phyloP scores from a whole-genome alignment of 2,888 invertebrate genomes.

The Pterostichus madidus region DNA sequence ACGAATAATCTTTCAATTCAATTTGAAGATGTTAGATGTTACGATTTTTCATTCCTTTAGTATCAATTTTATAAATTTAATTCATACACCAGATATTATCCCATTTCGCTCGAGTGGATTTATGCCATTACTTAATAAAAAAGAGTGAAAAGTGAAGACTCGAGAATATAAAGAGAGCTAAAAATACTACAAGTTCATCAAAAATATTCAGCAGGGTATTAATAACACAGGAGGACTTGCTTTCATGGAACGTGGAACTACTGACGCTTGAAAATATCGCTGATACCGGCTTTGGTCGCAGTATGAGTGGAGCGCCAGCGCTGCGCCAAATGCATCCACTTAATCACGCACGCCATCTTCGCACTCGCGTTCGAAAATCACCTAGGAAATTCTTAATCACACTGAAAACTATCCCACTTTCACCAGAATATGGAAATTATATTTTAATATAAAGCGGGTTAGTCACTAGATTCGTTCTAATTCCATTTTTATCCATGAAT shows the following conservation, averaged over 20 bases:
- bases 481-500: too few species aligned
- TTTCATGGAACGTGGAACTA: slow-evolving; percentile 21
- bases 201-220: slow-evolving; percentile 46
- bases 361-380: neutral
- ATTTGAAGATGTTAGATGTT: neutral
- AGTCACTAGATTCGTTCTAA: too few species aligned
- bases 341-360: slow-evolving; percentile 17
- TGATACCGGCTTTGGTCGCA: neutral
- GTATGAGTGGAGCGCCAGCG: neutral
- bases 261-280: slow-evolving; percentile 38
- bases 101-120: neutral
- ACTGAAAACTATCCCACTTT: neutral
- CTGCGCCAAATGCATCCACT: slow-evolving; percentile 27
- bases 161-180: slow-evolving; percentile 23
- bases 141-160: slow-evolving; percentile 18
- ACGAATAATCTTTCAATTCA: too few species aligned
- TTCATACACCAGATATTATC: neutral
- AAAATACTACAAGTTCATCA: slow-evolving; percentile 51
- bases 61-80: neutral
- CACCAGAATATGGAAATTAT: too few species aligned
- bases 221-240: slow-evolving; percentile 18
- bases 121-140: slow-evolving; percentile 29
- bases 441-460: too few species aligned
- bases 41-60: neutral
- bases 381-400: slow-evolving; percentile 1